Base-by-base conservation (phyloP, 2,797 vertebrate species). In the Crypturellus tataupa region DNA sequence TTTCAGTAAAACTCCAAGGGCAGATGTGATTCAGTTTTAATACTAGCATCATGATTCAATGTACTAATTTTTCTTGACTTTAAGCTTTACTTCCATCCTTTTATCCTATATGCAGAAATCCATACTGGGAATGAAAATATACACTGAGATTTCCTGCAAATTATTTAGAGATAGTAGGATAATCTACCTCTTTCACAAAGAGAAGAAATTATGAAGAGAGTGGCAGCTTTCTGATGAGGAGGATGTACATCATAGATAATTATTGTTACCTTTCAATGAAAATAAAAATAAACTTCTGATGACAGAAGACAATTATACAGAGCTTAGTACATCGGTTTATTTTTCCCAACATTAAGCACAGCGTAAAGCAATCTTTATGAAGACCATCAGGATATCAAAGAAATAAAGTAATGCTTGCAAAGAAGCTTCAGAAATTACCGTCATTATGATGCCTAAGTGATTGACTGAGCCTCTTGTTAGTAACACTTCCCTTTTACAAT, bases 381-480 rank as follows among this genome's bases (percentile, higher is more conserved):
- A 85, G 82, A 85, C 85, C 64, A 90, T 90, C 72, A 83, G 84
- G 79, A 94, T 60, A 87, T 86, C 35, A 90, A 93, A 94, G 55
- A 96, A 95, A 96, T 51, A 95, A 97, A 96, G 81, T 44, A 96
- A 89, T 80, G 31, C 56, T 94, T 90, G 75, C 81, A 97, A 97
- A 87, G 70, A 94, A 95, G 91, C 65, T 85, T 95, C 75, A 73
- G 42, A 97, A 97, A 86, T 87, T 83, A 89, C 59, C 23, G 39
- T 89, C 85, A 96, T 93, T 96, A 87, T 55, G 85, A 12, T 49
- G 53, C 40, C 79, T 80, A 47, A 93, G 70, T 21, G 78, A 95
- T 5, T 96, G 94, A 96, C 64, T 65, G 63, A 94, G 63, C 12
- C 59, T 46, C 82, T 44, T 58, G 23, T 83, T 70, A 94, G 90